Evolutionary conservation across 2,797 vertebrate genomes (phyloP).

Genomic region (Sebastes minor): DNA sequence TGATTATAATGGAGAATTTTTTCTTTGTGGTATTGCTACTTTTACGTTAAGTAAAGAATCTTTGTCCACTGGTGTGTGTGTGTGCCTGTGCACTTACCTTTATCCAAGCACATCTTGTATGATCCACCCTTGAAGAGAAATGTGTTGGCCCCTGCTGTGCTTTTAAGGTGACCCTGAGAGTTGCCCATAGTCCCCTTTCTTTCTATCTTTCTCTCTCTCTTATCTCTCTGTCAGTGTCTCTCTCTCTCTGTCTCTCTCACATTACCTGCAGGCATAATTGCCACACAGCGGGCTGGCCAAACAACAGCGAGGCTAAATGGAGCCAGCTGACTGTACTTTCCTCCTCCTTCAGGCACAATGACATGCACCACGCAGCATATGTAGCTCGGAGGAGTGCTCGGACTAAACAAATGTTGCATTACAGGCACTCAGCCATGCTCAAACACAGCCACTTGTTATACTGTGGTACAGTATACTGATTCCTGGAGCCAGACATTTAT

Average conservation of each 20-base stretch:
- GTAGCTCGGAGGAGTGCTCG: conserved; percentile 32
- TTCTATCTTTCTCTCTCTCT: not conserved
- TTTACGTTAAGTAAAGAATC: not conserved
- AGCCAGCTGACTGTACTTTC: conserved; percentile 42
- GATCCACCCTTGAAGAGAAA: not conserved
- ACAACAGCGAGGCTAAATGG: conserved; percentile 59
- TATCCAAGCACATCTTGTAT: not conserved
- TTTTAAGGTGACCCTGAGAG: conserved; percentile 55
- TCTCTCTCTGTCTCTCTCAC: not conserved
- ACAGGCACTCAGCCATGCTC: conserved; percentile 10
- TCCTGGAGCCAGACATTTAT: not conserved
- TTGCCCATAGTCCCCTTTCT: not conserved
- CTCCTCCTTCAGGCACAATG: conserved; percentile 42
- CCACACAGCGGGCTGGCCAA: conserved; percentile 46
- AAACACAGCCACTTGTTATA: conserved; percentile 2
- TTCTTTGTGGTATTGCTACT: not conserved
- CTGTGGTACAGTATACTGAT: not conserved
- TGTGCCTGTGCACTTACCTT: not conserved
- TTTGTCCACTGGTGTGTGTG: not conserved
- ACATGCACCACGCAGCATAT: conserved; percentile 36
- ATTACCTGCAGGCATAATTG: conserved; percentile 62
- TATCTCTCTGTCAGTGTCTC: not conserved
- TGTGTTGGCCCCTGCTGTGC: not conserved
- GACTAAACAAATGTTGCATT: conserved; percentile 33
- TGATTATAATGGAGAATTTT: not conserved